Conservation (phyloP, 1,140 invertebrate genomes). For the Fopius arisanus region DNA sequence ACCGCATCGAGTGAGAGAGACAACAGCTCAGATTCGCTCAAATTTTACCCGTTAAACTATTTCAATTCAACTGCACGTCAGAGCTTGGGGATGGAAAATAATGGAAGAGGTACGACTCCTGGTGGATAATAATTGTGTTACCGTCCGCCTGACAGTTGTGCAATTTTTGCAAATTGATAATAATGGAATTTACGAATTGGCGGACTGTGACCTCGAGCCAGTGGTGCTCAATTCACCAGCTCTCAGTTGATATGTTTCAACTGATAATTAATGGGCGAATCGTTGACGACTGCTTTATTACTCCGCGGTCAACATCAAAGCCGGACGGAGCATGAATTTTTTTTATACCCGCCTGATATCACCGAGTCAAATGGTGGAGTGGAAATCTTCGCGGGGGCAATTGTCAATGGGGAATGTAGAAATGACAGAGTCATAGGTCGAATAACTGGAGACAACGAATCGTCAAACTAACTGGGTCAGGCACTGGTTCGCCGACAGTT, state of each 20-base stretch:
- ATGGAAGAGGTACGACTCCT: too few relatives aligned
- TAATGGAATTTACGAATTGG: slow-evolving; percentile 21
- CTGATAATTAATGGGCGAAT: neutral
- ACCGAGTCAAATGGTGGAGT: neutral
- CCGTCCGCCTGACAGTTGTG: neutral
- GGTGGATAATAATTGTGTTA: neutral
- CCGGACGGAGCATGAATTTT: neutral
- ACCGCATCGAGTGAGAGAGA: neutral
- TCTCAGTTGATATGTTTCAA: neutral
- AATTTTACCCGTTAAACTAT: neutral
- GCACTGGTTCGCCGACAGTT: slow-evolving; percentile 25
- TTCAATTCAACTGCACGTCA: neutral
- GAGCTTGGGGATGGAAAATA: too few relatives aligned
- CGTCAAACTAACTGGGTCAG: slow-evolving; percentile 58
- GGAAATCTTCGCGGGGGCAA: neutral
- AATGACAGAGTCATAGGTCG: slow-evolving; percentile 6
- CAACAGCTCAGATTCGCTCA: neutral
- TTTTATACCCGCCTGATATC: neutral
- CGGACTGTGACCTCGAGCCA: slow-evolving; percentile 16
- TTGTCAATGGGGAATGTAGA: neutral
- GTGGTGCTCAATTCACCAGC: slow-evolving; percentile 18
- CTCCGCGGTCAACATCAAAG: neutral
- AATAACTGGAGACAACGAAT: slow-evolving; percentile 22
- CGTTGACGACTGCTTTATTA: slow-evolving; percentile 1
- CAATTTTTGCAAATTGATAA: slow-evolving; percentile 19